A percentile compares a stretch with the other conserved stretches of the same genome.
These are phyloP conservation scores for Hedya salicella DNA, from an alignment of 2,888 invertebrate species.

Conservation along the genomic window DNA sequence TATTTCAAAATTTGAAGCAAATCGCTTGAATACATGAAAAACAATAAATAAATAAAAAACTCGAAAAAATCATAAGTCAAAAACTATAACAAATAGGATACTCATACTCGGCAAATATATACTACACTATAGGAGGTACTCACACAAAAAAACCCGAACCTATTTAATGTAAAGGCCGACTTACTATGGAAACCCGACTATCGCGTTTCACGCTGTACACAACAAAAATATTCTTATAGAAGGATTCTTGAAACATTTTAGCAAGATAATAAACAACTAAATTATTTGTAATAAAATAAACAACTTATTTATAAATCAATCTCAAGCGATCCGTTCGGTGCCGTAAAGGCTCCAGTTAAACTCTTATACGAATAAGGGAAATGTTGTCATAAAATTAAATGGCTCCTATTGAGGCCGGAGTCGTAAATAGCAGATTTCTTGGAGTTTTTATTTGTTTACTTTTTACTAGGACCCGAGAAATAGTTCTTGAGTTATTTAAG, in stretches of 20 bases:
- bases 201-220: too few species aligned
- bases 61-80: too few species aligned
- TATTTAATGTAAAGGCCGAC: too few species aligned
- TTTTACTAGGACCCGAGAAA: slow-evolving; percentile 28
- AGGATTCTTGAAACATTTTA: background rate
- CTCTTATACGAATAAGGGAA: slow-evolving; percentile 38
- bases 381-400: slow-evolving; percentile 41
- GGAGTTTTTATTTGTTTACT: slow-evolving; percentile 44
- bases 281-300: slow-evolving; percentile 16
- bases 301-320: slow-evolving; percentile 34
- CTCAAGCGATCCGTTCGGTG: slow-evolving; percentile 21
- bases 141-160: too few species aligned
- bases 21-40: too few species aligned
- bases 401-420: slow-evolving; percentile 31
- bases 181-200: too few species aligned
- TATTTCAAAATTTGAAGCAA: too few species aligned
- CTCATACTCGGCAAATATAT: too few species aligned
- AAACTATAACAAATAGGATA: too few species aligned
- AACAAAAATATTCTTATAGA: too few species aligned
- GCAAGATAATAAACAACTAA: background rate
- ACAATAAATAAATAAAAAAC: too few species aligned
- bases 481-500: slow-evolving; percentile 23
- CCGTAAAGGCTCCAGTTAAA: slow-evolving; percentile 37
- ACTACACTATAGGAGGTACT: too few species aligned
- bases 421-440: slow-evolving; percentile 43